Evolutionary conservation across 2,797 vertebrate species (phyloP).

Genomic region (Alfaro cultratus): DNA sequence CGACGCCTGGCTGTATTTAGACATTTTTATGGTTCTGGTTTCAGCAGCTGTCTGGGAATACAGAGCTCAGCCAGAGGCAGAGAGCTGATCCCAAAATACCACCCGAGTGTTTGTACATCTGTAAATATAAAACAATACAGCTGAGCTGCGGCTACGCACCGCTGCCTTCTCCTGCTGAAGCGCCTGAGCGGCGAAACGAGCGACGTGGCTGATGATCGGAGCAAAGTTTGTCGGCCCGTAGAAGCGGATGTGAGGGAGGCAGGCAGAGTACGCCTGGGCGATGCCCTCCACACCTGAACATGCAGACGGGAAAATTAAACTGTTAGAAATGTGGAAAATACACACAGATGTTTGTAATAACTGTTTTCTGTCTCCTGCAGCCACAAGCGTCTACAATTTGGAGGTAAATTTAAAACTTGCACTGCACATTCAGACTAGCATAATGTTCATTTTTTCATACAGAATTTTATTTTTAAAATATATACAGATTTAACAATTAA

Average conservation of each 20-base stretch:
- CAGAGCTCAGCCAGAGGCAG: neutral
- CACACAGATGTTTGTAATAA: neutral
- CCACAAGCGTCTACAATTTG: neutral
- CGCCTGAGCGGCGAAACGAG: conserved; percentile 93
- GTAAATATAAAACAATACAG: neutral
- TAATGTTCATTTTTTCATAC: neutral
- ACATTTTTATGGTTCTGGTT: conserved; percentile 1
- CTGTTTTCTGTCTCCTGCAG: neutral
- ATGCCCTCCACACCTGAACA: conserved; percentile 94
- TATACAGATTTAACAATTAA: neutral
- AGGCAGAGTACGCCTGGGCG: conserved; percentile 91
- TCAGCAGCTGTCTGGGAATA: neutral
- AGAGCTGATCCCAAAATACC: neutral
- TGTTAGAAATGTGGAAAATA: neutral
- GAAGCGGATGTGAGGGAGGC: conserved; percentile 96
- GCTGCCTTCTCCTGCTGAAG: conserved; percentile 90
- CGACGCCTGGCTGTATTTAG: conserved; percentile 6
- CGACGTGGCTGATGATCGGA: conserved; percentile 96
- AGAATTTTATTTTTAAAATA: neutral
- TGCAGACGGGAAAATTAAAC: neutral
- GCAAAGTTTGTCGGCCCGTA: conserved; percentile 98
- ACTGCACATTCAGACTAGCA: neutral
- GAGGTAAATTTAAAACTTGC: neutral
- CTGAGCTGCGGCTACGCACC: conserved; percentile 76
- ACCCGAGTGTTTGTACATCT: neutral